phyloP scores from a whole-genome alignment of 2,797 vertebrate genomes.

The Enteromius anoplus region DNA sequence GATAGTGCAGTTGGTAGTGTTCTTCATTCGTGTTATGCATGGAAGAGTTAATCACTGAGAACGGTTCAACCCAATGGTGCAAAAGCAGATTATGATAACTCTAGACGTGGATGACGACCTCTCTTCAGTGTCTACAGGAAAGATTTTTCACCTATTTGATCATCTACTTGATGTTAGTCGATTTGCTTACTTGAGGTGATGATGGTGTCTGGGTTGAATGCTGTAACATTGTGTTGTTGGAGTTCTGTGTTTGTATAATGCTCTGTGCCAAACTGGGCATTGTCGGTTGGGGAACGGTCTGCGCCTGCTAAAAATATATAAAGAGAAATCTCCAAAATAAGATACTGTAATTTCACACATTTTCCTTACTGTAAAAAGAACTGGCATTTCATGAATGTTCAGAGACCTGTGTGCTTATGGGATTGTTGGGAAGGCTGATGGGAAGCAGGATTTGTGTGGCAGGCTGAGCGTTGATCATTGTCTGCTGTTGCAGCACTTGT shows the following conservation, averaged over 20 bases:
- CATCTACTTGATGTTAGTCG: not conserved
- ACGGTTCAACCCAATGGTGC: not conserved
- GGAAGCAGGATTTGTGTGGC: conserved; percentile 83
- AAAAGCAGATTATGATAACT: not conserved
- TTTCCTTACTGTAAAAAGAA: not conserved
- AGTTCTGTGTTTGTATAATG: conserved; percentile 77
- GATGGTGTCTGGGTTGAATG: conserved; percentile 75
- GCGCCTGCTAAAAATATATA: conserved; percentile 60
- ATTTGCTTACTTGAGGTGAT: conserved; percentile 81
- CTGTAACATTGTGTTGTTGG: conserved; percentile 71
- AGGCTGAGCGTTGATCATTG: conserved; percentile 76
- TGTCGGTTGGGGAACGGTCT: conserved; percentile 74
- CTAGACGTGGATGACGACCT: not conserved
- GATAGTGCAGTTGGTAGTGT: not conserved
- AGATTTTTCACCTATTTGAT: not conserved
- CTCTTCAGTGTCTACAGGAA: not conserved
- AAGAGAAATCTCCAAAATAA: not conserved
- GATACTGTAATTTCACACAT: not conserved
- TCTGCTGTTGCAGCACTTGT: conserved; percentile 72
- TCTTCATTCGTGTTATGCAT: too few species aligned
- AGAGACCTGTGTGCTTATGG: conserved; percentile 77
- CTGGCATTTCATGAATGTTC: not conserved
- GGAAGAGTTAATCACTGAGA: not conserved
- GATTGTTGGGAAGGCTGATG: conserved; percentile 79
- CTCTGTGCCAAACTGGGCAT: conserved; percentile 71